Conservation (phyloP, 2,888 invertebrate species). For the Cloeon dipterum region DNA sequence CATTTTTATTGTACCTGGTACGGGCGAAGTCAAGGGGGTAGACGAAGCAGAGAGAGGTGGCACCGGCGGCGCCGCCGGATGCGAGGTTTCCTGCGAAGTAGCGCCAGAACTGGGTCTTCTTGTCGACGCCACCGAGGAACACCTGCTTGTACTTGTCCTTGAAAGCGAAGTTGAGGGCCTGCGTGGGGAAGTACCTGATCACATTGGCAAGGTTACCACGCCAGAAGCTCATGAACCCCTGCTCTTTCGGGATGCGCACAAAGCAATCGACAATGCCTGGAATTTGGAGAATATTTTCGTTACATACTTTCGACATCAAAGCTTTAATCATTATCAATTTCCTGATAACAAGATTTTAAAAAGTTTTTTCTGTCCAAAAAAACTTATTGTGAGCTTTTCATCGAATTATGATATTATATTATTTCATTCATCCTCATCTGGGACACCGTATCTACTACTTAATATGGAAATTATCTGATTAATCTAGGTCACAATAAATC, state of each 20-base stretch:
- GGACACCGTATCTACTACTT: too few species aligned
- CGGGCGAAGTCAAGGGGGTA: slow-evolving; percentile 89
- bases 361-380: too few species aligned
- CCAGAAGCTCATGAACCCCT: slow-evolving; percentile 69
- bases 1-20: slow-evolving; percentile 67
- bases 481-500: too few species aligned
- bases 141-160: slow-evolving; percentile 81
- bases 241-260: slow-evolving; percentile 65
- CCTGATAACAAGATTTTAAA: too few species aligned
- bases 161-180: slow-evolving; percentile 86
- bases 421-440: too few species aligned
- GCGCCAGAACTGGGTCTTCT: slow-evolving; percentile 72
- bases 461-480: too few species aligned
- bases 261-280: slow-evolving; percentile 63
- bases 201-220: slow-evolving; percentile 88
- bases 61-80: slow-evolving; percentile 85
- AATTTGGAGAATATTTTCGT: too few species aligned
- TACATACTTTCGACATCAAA: too few species aligned
- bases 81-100: slow-evolving; percentile 76
- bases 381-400: too few species aligned
- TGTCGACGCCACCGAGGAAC: slow-evolving; percentile 66
- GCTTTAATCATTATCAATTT: too few species aligned
- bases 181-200: slow-evolving; percentile 82
- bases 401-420: too few species aligned
- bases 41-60: slow-evolving; percentile 81